Evolutionary conservation across 1,140 invertebrate genomes (phyloP), one percentile per base, ranked within the genome.

Genomic region (Forficula auricularia): DNA sequence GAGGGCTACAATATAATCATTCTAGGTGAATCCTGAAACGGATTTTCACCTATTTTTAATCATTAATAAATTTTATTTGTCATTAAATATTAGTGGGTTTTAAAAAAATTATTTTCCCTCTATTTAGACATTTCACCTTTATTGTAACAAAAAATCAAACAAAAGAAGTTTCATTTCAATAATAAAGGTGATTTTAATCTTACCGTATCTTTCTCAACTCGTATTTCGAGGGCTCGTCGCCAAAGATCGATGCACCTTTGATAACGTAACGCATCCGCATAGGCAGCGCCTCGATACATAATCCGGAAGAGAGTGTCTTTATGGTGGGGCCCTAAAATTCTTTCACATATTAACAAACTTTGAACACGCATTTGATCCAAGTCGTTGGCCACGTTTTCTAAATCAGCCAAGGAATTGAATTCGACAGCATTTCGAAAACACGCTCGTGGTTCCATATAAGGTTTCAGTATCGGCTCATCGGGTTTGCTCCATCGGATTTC

Each of bases 211-310:
- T 78, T 85, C 50, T 74, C 69, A 4, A 87, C 75, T 48, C 82
- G 67, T 40, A 84, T 72, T 58, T 85, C 72, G 13, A 90, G 63
- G 19, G 80, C 78, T 59, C 82, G 73, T 44, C 68, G 65, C 85
- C 85, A 90, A 13, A 90, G 62, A 61, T 86, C 79, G 44, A 89
- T 82, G 57, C 85, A 89, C 40, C 78, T 66, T 54, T 87, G 81
- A 61, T 85, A 82, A 46, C 81, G 73, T 45, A 84, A 62, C 14
- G 81, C 74, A 58, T 91, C 86, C 1, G 82, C 85, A 63, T 87
- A 90, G 0, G 82, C 75, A 3, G 86, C 87, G 31, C 86, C 86
- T 43, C 84, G 63, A 53, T 70, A 75, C 70, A 75, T 73, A 2
- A 75, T 48, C 27, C 82, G 70, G 51, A 84, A 85, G n/a, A 89